These are phyloP conservation scores for Fulmarus glacialis DNA, from an alignment of 2,113 vertebrate species.

Conservation along the genomic window DNA sequence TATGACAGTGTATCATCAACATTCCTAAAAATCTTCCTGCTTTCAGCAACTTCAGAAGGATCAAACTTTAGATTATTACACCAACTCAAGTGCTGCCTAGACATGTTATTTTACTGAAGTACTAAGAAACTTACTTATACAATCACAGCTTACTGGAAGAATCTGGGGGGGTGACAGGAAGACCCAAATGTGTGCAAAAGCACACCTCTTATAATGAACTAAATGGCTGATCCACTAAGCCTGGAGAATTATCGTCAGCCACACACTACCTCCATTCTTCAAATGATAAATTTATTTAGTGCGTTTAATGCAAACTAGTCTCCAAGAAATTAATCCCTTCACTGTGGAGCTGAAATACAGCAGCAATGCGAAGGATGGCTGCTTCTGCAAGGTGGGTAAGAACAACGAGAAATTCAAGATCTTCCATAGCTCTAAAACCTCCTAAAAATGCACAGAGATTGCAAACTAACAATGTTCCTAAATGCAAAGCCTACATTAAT, in stretches of 20 bases:
- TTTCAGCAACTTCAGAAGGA: not conserved
- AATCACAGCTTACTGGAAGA: not conserved
- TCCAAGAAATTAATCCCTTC: not conserved
- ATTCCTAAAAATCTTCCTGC: not conserved
- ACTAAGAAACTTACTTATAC: not conserved
- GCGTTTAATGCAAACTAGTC: not conserved
- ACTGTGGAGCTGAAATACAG: not conserved
- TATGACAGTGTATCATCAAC: not conserved
- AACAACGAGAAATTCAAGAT: not conserved
- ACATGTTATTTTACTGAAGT: not conserved
- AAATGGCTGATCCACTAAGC: not conserved
- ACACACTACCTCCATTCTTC: not conserved
- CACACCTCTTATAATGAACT: not conserved
- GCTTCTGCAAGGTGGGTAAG: not conserved
- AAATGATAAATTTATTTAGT: not conserved
- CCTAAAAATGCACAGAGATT: not conserved
- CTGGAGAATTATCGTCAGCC: not conserved
- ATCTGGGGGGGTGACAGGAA: not conserved
- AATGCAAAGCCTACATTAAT: not conserved
- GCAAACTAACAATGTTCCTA: not conserved
- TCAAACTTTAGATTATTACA: not conserved
- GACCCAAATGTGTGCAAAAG: not conserved
- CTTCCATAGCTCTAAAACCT: not conserved
- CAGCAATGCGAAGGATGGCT: not conserved
- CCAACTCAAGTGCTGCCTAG: not conserved